phyloP scores from a whole-genome alignment of 2,797 vertebrate genomes.

The Nyctibius grandis region DNA sequence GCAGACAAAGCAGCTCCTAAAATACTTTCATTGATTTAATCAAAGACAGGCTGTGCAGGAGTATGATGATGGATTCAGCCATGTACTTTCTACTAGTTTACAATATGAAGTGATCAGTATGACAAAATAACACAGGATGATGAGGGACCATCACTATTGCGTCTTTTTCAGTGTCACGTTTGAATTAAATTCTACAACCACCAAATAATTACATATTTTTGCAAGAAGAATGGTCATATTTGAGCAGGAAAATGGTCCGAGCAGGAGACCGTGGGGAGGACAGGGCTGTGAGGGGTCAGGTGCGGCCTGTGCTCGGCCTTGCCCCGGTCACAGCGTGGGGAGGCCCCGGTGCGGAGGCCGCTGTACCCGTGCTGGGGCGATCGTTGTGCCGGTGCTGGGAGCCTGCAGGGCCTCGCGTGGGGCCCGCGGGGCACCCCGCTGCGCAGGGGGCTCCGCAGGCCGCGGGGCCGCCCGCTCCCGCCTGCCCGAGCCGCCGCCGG shows the following conservation, averaged over 20 bases:
- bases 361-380: no score
- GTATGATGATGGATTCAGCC: neutral
- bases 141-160: neutral
- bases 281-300: no score
- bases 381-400: neutral
- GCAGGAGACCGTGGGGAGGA: no score
- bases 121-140: neutral
- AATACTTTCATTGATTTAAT: neutral
- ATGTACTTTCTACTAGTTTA: neutral
- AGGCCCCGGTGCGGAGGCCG: neutral
- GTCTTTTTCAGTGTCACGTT: neutral
- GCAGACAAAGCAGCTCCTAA: neutral
- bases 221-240: neutral
- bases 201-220: neutral
- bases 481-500: no score
- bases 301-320: neutral
- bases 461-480: neutral
- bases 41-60: neutral
- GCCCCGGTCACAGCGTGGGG: neutral
- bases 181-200: neutral
- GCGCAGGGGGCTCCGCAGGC: neutral
- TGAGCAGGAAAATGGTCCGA: accelerated
- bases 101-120: neutral
- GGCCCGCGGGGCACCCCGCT: no score
- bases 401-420: neutral